phyloP scores from a whole-genome alignment of 2,888 invertebrate genomes.

The Tuta absoluta region DNA sequence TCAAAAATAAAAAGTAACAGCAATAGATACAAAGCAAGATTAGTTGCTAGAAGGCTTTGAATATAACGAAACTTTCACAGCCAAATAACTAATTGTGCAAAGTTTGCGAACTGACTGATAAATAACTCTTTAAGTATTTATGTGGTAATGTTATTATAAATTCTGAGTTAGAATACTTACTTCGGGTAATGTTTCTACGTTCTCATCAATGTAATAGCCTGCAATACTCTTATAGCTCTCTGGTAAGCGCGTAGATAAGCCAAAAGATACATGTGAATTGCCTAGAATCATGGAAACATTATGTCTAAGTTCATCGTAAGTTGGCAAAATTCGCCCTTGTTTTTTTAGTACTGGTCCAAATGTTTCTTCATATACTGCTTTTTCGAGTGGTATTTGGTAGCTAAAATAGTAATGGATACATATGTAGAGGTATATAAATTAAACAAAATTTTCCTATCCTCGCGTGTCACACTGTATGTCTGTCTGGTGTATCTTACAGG shows the following conservation, averaged over 20 bases:
- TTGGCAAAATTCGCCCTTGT: conserved; percentile 44
- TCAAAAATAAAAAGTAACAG: too few relatives aligned
- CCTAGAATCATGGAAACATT: conserved; percentile 57
- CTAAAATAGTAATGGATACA: neutral
- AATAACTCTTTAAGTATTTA: too few relatives aligned
- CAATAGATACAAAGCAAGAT: too few relatives aligned
- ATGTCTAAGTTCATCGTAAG: conserved; percentile 45
- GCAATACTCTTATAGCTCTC: conserved; percentile 53
- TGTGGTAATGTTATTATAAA: too few relatives aligned
- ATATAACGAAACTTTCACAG: too few relatives aligned
- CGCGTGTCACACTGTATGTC: too few relatives aligned
- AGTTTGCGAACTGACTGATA: neutral
- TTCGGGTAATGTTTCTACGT: conserved; percentile 51
- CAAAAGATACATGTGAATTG: conserved; percentile 56
- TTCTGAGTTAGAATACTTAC: conserved; percentile 41
- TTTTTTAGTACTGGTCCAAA: conserved; percentile 33
- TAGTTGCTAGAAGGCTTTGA: too few relatives aligned
- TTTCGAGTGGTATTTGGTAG: conserved; percentile 21
- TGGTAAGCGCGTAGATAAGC: conserved; percentile 49
- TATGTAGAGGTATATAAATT: too few relatives aligned
- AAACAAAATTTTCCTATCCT: too few relatives aligned
- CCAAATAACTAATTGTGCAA: too few relatives aligned
- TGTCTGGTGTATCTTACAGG: too few relatives aligned
- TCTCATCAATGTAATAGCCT: conserved; percentile 58
- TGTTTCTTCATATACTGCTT: conserved; percentile 25